phyloP scores from a whole-genome alignment of 1,140 invertebrate species.

The Bombus superbus region DNA sequence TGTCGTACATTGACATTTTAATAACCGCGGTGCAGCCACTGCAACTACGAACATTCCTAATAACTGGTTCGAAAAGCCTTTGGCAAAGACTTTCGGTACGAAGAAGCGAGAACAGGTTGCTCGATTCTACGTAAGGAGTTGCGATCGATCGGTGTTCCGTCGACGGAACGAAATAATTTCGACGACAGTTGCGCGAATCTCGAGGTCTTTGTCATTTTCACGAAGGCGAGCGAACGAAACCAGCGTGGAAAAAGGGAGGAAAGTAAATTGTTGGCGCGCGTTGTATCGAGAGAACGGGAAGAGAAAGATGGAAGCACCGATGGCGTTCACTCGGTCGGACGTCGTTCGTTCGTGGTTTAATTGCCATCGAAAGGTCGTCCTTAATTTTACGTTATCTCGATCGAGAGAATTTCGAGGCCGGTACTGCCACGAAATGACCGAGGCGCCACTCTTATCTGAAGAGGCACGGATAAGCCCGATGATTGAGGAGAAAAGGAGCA shows the following conservation, averaged over 20 bases:
- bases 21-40: neutral
- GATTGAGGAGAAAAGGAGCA: conserved; percentile 70
- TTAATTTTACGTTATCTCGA: conserved; percentile 68
- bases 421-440: conserved; percentile 71
- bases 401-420: conserved; percentile 57
- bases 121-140: neutral
- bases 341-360: conserved; percentile 57
- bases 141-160: no score
- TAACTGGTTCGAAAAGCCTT: neutral
- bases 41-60: neutral
- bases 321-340: conserved; percentile 43
- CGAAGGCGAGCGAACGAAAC: no score
- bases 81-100: neutral
- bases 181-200: neutral
- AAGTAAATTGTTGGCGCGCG: neutral
- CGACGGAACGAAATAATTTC: no score
- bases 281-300: conserved; percentile 12
- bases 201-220: neutral
- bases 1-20: neutral
- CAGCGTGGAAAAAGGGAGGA: no score
- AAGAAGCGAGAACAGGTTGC: neutral
- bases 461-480: conserved; percentile 74
- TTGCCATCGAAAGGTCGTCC: conserved; percentile 69
- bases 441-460: conserved; percentile 77
- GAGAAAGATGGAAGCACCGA: neutral